Percentiles rank a stretch among this genome's conserved stretches.
Evolutionary conservation across 2,888 invertebrate genomes (phyloP).

Genomic region (Drosophila tanythrix): DNA sequence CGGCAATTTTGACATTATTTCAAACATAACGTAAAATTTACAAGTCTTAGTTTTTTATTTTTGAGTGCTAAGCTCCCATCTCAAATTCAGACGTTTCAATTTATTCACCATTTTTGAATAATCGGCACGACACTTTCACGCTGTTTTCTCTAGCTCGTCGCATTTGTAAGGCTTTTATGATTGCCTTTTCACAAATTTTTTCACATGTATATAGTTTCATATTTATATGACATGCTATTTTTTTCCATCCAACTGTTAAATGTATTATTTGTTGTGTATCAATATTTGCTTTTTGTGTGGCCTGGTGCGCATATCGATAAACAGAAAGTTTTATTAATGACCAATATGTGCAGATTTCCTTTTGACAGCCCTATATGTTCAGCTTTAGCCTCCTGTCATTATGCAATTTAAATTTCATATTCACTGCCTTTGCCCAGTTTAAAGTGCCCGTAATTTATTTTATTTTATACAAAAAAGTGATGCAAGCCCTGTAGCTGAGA

Average conservation of each 20-base stretch:
- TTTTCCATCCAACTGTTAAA: slow-evolving; percentile 34
- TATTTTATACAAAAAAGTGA: slow-evolving; percentile 23
- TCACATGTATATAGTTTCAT: slow-evolving; percentile 23
- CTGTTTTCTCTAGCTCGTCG: slow-evolving; percentile 38
- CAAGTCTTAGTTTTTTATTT: neutral
- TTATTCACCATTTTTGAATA: neutral
- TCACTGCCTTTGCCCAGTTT: slow-evolving; percentile 47
- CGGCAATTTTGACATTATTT: neutral
- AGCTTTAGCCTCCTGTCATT: neutral
- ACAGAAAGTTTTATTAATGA: slow-evolving; percentile 72
- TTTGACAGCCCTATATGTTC: slow-evolving; percentile 66
- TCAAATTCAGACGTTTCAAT: neutral
- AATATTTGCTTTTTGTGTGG: slow-evolving; percentile 70
- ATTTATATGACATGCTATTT: slow-evolving; percentile 39
- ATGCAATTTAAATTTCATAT: slow-evolving; percentile 56
- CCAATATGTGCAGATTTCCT: slow-evolving; percentile 75
- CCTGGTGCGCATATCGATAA: slow-evolving; percentile 37
- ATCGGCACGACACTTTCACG: slow-evolving; percentile 15
- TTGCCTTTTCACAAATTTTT: slow-evolving; percentile 62
- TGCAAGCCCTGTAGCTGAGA: slow-evolving; percentile 36
- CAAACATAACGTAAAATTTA: neutral
- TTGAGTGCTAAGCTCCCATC: neutral
- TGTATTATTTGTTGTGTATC: slow-evolving; percentile 57
- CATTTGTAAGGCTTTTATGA: slow-evolving; percentile 49
- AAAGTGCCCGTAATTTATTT: slow-evolving; percentile 29